Evolutionary conservation across 2,888 invertebrate genomes (phyloP), one percentile per base, ranked within the genome.

Genomic region (Melieria picta): DNA sequence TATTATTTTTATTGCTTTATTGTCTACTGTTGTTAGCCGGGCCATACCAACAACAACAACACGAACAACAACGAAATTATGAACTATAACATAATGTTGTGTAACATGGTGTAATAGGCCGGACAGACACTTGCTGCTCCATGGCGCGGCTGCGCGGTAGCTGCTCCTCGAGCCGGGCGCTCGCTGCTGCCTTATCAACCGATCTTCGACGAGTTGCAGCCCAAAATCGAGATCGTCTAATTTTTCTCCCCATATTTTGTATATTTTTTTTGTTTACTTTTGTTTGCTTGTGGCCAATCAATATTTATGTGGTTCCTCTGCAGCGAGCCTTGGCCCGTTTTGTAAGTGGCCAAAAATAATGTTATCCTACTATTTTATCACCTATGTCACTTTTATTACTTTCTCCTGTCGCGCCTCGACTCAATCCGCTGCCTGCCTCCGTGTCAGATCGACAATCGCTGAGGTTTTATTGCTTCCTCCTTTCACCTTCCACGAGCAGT

Each of bases 291-390:
- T 30, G 30, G 30, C 30, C 30, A 30, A 2, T 2, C 1, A 30
- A 30, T 30, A 30, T 30, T 16, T 16, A 30, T 30, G 30, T 30
- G 30, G 30, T 30, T 30, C 30, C 30, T 30, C 30, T 30, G 13
- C 1, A 52, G 52, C 13, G 6, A 52, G 9, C 13, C n/a, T 52
- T 52, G 5, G 52, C 13, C n/a, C 13, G 52, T 52, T 13, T 52
- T 11, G 11, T 52, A 30, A 13, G n/a, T 13, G 57, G 9, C 5
- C 61, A 80, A 80, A 79, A 80, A 83, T 82, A 76, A 78, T 79
- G 75, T 84, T 78, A 79, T 83, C 80, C 77, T 77, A 79, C 81
- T 82, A 84, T 84, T 83, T 83, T 83, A 83, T 83, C 81, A 84
- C 75, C 73, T 74, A 72, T 76, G 76, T 77, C 77, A 77, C 47